Conservation (phyloP, 2,113 vertebrate species). For the Bettongia penicillata region DNA sequence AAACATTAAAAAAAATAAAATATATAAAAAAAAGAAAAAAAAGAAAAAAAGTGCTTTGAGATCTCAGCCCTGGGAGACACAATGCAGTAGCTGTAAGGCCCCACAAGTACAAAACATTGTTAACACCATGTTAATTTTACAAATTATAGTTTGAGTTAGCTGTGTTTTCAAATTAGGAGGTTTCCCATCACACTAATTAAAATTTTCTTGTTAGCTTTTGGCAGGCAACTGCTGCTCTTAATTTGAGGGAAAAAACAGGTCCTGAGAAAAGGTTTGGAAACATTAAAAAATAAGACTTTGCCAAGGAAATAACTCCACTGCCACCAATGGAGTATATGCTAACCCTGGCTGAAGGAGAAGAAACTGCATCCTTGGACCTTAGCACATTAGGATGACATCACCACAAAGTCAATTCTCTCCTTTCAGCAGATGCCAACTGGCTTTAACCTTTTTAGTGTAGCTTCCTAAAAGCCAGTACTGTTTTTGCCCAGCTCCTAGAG, state of each 20-base stretch:
- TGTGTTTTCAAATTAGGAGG: slow-evolving; percentile 66
- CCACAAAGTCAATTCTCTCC: neutral
- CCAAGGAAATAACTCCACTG: slow-evolving; percentile 26
- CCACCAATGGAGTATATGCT: slow-evolving; percentile 37
- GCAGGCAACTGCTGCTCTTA: slow-evolving; percentile 57
- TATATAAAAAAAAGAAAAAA: no score
- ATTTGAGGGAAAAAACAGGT: slow-evolving; percentile 64
- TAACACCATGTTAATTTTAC: slow-evolving; percentile 44
- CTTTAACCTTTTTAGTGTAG: neutral
- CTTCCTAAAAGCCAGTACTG: neutral
- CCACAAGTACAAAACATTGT: slow-evolving; percentile 40
- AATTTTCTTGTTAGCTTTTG: slow-evolving; percentile 73
- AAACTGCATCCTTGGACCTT: neutral
- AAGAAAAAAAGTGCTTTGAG: neutral
- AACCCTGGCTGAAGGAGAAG: neutral
- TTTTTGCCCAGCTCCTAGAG: neutral
- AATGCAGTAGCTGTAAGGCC: neutral
- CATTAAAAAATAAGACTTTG: slow-evolving; percentile 52
- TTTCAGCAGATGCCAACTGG: neutral
- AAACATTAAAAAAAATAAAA: no score
- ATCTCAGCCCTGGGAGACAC: neutral
- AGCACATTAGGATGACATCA: neutral
- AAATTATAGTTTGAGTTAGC: slow-evolving; percentile 55
- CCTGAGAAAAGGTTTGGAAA: slow-evolving; percentile 61
- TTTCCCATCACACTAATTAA: slow-evolving; percentile 68